Conservation (phyloP, 1,140 invertebrate species). For the Bombus ignitus region DNA sequence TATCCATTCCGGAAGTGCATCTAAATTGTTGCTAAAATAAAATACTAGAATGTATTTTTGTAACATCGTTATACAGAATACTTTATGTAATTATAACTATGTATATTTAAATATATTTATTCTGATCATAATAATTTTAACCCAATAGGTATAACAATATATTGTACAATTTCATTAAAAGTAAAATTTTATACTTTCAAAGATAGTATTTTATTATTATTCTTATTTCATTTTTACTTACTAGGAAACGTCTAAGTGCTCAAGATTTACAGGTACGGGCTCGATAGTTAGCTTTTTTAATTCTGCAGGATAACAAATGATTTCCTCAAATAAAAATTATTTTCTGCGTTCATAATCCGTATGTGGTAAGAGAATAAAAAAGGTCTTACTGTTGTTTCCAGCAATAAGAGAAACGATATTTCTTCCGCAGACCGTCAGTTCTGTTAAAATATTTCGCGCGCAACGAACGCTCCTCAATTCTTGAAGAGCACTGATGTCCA, state of each 20-base stretch:
- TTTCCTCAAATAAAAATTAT: neutral
- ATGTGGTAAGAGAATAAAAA: neutral
- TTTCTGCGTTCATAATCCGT: neutral
- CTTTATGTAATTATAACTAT: neutral
- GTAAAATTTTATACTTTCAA: neutral
- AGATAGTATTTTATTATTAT: neutral
- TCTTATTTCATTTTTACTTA: conserved; percentile 73
- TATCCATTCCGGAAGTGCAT: conserved; percentile 90
- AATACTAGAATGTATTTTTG: neutral
- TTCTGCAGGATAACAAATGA: conserved; percentile 78
- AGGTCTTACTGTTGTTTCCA: conserved; percentile 88
- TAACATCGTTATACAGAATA: no score
- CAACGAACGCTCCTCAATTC: conserved; percentile 88
- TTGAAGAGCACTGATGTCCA: conserved; percentile 88
- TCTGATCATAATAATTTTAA: no score
- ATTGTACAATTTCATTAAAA: no score
- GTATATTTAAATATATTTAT: no score
- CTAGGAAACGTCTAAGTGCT: conserved; percentile 90
- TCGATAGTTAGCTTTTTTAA: conserved; percentile 86
- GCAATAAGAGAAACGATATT: conserved; percentile 87
- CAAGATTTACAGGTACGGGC: conserved; percentile 86
- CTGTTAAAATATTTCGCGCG: conserved; percentile 87
- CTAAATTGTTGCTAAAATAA: conserved; percentile 86
- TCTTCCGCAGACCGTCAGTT: conserved; percentile 87
- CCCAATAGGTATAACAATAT: no score